These are phyloP conservation scores for Scaptomyza parva DNA, from an alignment of 2,888 invertebrate genomes.

Conservation along the genomic window DNA sequence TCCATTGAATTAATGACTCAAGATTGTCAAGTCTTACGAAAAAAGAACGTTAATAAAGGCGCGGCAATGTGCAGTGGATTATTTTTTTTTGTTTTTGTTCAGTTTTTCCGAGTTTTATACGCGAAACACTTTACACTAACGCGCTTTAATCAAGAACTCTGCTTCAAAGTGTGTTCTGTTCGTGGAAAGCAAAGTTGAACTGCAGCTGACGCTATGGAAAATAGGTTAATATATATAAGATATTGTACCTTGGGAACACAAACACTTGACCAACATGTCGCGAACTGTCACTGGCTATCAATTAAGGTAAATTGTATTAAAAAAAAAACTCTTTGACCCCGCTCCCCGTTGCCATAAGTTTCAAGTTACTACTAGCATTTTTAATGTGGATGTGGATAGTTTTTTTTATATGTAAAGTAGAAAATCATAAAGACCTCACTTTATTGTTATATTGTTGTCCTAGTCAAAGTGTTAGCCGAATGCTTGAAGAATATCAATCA, in stretches of 20 bases:
- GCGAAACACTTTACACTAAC: constrained; percentile 2
- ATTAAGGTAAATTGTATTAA: constrained; percentile 71
- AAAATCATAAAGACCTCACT: neutral
- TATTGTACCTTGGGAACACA: constrained; percentile 59
- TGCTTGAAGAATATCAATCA: neutral
- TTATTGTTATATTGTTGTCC: neutral
- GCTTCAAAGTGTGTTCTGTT: constrained; percentile 23
- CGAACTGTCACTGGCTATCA: constrained; percentile 61
- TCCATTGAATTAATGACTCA: constrained; percentile 55
- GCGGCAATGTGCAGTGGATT: constrained; percentile 38
- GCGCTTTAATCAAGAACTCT: neutral
- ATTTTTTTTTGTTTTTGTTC: constrained; percentile 13
- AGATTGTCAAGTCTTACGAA: constrained; percentile 38
- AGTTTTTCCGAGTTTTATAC: constrained; percentile 15
- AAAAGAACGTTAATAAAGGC: constrained; percentile 48
- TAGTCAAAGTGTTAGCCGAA: neutral
- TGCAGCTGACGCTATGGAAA: constrained; percentile 39
- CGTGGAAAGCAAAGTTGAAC: constrained; percentile 44
- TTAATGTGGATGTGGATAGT: too few species aligned
- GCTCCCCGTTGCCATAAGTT: too few species aligned
- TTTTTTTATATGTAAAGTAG: too few species aligned
- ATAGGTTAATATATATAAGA: neutral
- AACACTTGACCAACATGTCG: constrained; percentile 58
- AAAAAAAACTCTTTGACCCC: too few species aligned
- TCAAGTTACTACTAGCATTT: too few species aligned